Conservation (phyloP, 1,140 invertebrate genomes). For the Globodera rostochiensis region DNA sequence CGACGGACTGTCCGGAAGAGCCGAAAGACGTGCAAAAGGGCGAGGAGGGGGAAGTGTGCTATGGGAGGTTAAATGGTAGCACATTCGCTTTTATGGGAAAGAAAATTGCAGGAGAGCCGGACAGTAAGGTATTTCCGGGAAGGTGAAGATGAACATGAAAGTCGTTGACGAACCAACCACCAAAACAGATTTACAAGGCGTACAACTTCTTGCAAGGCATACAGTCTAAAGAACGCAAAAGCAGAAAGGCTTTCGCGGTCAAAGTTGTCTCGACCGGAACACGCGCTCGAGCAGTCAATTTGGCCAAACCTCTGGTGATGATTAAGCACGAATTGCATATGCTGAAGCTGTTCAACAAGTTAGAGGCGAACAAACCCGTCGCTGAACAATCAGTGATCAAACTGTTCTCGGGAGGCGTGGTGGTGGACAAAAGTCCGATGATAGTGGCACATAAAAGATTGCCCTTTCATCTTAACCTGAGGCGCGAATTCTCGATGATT, state of each 20-base stretch:
- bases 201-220: not conserved
- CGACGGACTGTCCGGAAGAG: not conserved
- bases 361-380: not conserved
- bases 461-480: not conserved
- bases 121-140: not conserved
- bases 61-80: not conserved
- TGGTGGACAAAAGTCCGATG: not conserved
- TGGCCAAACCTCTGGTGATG: conserved; percentile 2
- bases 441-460: not conserved
- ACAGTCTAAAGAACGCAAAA: not conserved
- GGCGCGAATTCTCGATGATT: not conserved
- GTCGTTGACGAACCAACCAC: too few relatives aligned
- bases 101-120: conserved; percentile 1
- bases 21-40: not conserved
- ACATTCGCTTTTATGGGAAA: not conserved
- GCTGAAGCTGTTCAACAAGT: not conserved
- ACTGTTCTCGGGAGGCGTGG: not conserved
- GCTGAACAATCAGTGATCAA: not conserved
- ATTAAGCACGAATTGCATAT: conserved; percentile 2
- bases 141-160: too few relatives aligned
- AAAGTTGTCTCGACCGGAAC: not conserved
- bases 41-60: not conserved
- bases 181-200: not conserved
- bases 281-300: not conserved
- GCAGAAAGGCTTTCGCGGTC: not conserved